These are phyloP conservation scores for Melieria picta DNA, from an alignment of 2,888 invertebrate species.

Conservation along the genomic window DNA sequence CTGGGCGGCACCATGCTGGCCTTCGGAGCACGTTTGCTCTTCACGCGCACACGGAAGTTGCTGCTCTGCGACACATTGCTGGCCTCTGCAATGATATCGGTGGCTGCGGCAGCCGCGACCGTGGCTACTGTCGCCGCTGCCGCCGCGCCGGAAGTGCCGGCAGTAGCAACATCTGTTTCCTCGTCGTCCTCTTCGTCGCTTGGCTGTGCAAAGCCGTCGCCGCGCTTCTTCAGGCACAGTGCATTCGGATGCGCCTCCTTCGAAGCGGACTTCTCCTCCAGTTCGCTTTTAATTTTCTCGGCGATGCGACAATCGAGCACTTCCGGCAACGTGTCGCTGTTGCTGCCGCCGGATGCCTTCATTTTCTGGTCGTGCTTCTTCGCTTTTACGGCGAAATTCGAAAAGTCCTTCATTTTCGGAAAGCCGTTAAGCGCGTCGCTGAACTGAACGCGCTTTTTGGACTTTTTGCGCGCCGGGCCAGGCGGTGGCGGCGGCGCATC, in stretches of 20 bases:
- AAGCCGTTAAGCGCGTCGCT: slow-evolving; percentile 60
- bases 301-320: slow-evolving; percentile 66
- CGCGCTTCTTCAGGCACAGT: slow-evolving; percentile 54
- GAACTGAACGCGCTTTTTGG: slow-evolving; percentile 65
- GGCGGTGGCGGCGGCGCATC: slow-evolving; percentile 48
- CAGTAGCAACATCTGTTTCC: slow-evolving; percentile 49
- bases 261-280: slow-evolving; percentile 60
- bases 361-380: slow-evolving; percentile 54
- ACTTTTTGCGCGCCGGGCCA: slow-evolving; percentile 56
- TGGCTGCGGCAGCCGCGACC: not conserved
- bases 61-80: slow-evolving; percentile 44
- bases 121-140: slow-evolving; percentile 38
- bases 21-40: slow-evolving; percentile 39
- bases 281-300: slow-evolving; percentile 65
- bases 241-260: slow-evolving; percentile 52
- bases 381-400: slow-evolving; percentile 55
- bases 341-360: slow-evolving; percentile 36
- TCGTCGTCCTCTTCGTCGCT: slow-evolving; percentile 56
- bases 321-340: slow-evolving; percentile 59
- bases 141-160: slow-evolving; percentile 45
- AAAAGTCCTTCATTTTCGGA: slow-evolving; percentile 52
- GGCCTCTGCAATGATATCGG: slow-evolving; percentile 29
- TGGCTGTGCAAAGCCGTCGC: slow-evolving; percentile 39
- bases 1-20: slow-evolving; percentile 37
- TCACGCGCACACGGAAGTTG: slow-evolving; percentile 50